Base-by-base conservation (phyloP, 2,113 vertebrate species). In the Elephas maximus region DNA sequence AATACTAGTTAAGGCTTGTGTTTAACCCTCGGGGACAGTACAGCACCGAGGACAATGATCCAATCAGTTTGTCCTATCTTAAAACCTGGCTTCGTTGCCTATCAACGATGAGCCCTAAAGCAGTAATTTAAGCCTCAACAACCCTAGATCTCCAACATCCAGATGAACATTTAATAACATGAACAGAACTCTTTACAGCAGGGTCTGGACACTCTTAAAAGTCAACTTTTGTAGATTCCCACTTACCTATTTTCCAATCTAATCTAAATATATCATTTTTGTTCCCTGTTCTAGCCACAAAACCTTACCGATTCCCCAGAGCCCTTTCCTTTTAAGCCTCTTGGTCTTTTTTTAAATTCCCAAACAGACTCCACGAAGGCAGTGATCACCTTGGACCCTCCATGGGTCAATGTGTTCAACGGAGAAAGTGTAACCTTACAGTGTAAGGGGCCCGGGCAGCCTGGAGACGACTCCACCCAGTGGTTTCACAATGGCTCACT, bases 361-460 rank as follows among this genome's bases (percentile, higher is more conserved):
- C 30, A 85, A 91, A 37, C 37, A 76, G 81, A 92, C n/a, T 4
- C 4, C 48, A 24, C 45, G 71, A 97, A 94, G 82, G 90, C 97
- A n/a, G 78, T 76, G 85, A 51, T 98, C 91, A 96, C 94, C 37
- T 79, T 97, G 82, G 48, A 83, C 33, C 98, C 98, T 83, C 95
- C 96, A 0, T 97, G 98, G 97, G 76, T 96, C 33, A 95, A 2
- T 62, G 20, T 96, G 48, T 96, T 97, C 86, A 53, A 1, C 44
- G 15, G 45, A 37, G 94, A 97, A 79, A 80, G 8, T 2, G 86
- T 97, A 6, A 95, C 62, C 41, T 44, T 98, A 15, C 0, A 0
- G 10, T 97, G 96, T 33, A 62, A 95, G 18, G 91, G 74, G 8
- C 37, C 37, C 6, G 73, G 0, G 10, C 57, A 0, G 17, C 73